Evolutionary conservation across 2,888 invertebrate species (phyloP).

Genomic region (Hydrotaea diabolus): DNA sequence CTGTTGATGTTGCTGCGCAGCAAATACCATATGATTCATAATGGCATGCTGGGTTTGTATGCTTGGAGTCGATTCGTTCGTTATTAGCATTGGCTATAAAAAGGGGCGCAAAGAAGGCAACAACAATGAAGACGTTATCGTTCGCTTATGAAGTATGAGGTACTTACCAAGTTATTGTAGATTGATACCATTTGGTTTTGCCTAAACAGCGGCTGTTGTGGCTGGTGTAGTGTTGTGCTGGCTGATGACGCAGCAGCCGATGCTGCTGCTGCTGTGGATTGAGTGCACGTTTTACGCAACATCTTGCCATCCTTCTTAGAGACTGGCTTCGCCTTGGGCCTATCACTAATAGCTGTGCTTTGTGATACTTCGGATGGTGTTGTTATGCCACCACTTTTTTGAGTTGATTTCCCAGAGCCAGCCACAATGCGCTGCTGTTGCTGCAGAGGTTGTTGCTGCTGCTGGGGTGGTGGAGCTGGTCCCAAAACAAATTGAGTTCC

Average conservation of each 20-base stretch:
- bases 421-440: constrained; percentile 71
- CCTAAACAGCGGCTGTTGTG: constrained; percentile 76
- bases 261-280: constrained; percentile 73
- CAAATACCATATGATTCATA: constrained; percentile 72
- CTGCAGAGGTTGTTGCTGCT: constrained; percentile 59
- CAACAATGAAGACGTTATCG: background rate
- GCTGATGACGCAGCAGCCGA: constrained; percentile 75
- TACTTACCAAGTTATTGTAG: constrained; percentile 80
- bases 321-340: constrained; percentile 90
- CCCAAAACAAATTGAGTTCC: constrained; percentile 64
- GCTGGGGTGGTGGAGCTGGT: constrained; percentile 53
- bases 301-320: constrained; percentile 91
- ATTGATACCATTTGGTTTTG: constrained; percentile 81
- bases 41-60: constrained; percentile 72
- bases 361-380: constrained; percentile 81
- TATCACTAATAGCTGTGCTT: constrained; percentile 90
- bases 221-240: constrained; percentile 73
- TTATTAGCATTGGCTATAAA: constrained; percentile 71
- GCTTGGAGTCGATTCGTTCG: constrained; percentile 71
- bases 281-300: constrained; percentile 83
- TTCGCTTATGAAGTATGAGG: background rate
- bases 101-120: constrained; percentile 64
- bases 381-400: constrained; percentile 73
- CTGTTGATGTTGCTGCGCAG: constrained; percentile 75
- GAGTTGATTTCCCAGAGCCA: constrained; percentile 70